phyloP scores from a whole-genome alignment of 1,140 invertebrate species.

The Drosophila mauritiana region DNA sequence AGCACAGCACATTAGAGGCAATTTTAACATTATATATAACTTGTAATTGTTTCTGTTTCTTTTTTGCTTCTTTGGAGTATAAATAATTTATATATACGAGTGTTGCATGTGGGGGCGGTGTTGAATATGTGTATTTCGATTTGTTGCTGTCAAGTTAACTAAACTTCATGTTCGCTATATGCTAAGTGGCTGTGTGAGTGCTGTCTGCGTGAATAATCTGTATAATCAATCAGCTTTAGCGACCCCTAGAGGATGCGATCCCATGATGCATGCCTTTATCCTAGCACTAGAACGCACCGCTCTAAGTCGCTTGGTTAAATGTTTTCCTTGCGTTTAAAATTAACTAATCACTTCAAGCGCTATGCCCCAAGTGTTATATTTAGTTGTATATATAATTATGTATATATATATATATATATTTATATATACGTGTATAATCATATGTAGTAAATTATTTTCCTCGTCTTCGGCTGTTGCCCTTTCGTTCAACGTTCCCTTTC shows the following conservation, averaged over 20 bases:
- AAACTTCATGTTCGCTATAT: constrained; percentile 63
- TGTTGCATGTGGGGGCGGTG: constrained; percentile 27
- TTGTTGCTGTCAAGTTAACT: constrained; percentile 58
- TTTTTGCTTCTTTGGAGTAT: constrained; percentile 81
- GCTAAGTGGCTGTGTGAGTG: constrained; percentile 49
- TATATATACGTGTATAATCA: constrained; percentile 65
- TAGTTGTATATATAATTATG: constrained; percentile 69
- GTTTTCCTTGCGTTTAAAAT: constrained; percentile 72
- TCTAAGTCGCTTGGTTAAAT: constrained; percentile 33
- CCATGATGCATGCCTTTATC: constrained; percentile 6
- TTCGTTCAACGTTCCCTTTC: constrained; percentile 34
- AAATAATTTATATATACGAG: constrained; percentile 70
- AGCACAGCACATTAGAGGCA: constrained; percentile 71
- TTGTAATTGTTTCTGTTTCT: constrained; percentile 60
- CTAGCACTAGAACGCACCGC: constrained; percentile 2
- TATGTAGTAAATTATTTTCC: constrained; percentile 70
- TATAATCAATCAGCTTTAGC: constrained; percentile 51
- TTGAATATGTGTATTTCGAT: constrained; percentile 65
- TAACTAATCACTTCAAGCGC: constrained; percentile 74
- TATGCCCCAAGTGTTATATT: constrained; percentile 62
- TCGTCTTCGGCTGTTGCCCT: constrained; percentile 22
- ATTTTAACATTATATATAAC: constrained; percentile 71
- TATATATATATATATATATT: constrained; percentile 53
- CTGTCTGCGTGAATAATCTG: constrained; percentile 35
- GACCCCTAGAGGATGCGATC: constrained; percentile 1